A percentile compares a stretch with the other conserved stretches of the same genome.
Evolutionary conservation across 2,113 vertebrate genomes (phyloP).

Genomic region (Esox niger): DNA sequence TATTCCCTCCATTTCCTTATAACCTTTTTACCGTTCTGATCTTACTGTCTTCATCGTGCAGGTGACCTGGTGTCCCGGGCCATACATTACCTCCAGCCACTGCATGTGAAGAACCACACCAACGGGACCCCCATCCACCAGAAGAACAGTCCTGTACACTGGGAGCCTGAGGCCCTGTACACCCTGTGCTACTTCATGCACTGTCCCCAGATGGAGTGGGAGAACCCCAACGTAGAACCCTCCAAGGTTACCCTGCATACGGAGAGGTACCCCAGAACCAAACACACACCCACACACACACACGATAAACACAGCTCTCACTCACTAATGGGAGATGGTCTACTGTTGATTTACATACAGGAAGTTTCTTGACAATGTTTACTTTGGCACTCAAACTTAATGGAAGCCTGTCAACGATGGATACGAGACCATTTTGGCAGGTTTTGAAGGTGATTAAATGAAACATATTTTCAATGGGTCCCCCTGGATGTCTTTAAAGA

Average conservation of each 20-base stretch:
- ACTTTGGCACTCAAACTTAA: no score
- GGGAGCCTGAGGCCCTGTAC: slow-evolving; percentile 94
- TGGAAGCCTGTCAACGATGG: no score
- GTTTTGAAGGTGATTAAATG: no score
- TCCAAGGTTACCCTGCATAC: slow-evolving; percentile 92
- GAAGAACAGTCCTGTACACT: slow-evolving; percentile 81
- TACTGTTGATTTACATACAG: no score
- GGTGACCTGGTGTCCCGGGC: slow-evolving; percentile 95
- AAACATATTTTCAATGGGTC: no score
- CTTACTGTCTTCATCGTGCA: slow-evolving; percentile 47
- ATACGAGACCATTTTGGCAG: no score
- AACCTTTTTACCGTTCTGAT: background rate
- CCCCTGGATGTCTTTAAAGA: no score
- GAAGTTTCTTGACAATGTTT: no score
- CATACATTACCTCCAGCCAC: slow-evolving; percentile 93
- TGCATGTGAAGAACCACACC: slow-evolving; percentile 84
- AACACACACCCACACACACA: background rate
- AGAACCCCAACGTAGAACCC: slow-evolving; percentile 95
- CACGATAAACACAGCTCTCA: background rate
- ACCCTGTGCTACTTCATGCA: slow-evolving; percentile 99
- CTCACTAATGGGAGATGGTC: background rate
- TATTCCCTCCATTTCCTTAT: no score
- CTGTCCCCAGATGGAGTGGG: slow-evolving; percentile 98
- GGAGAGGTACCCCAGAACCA: slow-evolving; percentile 79
- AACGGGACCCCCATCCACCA: slow-evolving; percentile 90